phyloP scores from a whole-genome alignment of 2,888 invertebrate species.

The Barypeithes pellucidus region DNA sequence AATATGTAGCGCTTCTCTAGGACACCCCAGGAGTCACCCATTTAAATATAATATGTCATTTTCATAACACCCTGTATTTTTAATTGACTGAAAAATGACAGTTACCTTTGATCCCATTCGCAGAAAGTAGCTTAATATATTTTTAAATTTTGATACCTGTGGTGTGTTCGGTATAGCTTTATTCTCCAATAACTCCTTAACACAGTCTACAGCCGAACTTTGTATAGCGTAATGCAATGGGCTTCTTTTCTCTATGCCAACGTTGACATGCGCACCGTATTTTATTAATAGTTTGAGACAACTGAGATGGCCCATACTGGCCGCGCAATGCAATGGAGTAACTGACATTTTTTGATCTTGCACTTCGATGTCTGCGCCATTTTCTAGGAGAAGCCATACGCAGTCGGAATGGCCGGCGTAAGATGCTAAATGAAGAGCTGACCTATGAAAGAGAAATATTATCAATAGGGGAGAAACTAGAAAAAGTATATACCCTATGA shows the following conservation, averaged over 20 bases:
- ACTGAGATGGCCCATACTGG: conserved; percentile 77
- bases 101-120: too few relatives aligned
- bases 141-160: conserved; percentile 73
- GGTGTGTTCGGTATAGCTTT: conserved; percentile 89
- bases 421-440: conserved; percentile 85
- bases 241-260: conserved; percentile 78
- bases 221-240: conserved; percentile 90
- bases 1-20: too few relatives aligned
- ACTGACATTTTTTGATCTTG: conserved; percentile 83
- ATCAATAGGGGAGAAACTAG: too few relatives aligned
- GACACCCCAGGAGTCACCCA: too few relatives aligned
- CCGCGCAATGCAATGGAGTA: conserved; percentile 86
- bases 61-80: too few relatives aligned
- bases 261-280: conserved; percentile 86
- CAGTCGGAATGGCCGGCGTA: conserved; percentile 83
- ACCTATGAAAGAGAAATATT: conserved; percentile 67
- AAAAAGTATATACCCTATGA: too few relatives aligned
- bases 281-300: conserved; percentile 79
- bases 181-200: conserved; percentile 80
- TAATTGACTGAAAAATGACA: too few relatives aligned
- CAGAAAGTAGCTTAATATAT: background rate
- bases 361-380: conserved; percentile 78
- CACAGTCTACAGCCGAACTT: conserved; percentile 83
- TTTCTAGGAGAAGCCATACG: conserved; percentile 79
- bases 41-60: too few relatives aligned